Base-by-base conservation (phyloP, 2,888 invertebrate species). In the Glyphotaelius pellucidus region DNA sequence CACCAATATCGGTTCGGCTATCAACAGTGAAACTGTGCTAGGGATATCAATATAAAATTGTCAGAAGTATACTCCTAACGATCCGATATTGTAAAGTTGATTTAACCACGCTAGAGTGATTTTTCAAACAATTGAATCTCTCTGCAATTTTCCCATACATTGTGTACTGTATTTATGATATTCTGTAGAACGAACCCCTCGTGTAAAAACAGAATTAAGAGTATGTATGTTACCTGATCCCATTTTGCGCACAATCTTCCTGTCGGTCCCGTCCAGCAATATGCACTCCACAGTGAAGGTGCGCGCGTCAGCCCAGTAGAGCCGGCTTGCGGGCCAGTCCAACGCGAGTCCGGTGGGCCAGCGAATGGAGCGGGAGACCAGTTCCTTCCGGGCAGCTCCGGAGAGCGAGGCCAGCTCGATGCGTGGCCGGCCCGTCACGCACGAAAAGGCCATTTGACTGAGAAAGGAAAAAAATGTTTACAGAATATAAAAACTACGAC, bases 231-330 rank as follows among this genome's bases (percentile, higher is more conserved):
- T 67, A 67, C 67, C 67, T 67, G 7, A 67, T 67, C 67, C 67
- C 67, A 67, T 25, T 67, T 67, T 67, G 5, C 67, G 67, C 1
- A 97, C 96, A 4, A 97, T 94, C 92, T 96, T 96, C 81, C 98
- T 96, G 94, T 97, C 97, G 90, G 96, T 95, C 92, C 98, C 98
- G 94, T 98, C 97, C 32, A 97, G 95, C 30, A 96, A 95, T 90
- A 97, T 96, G 83, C 97, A 97, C 95, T 98, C 98, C 92, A 98
- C 96, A 32, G 97, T 96, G 94, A 97, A 96, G 93, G 97, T 96
- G 95, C 98, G 98, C n/a, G 97, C 97, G 95, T 99, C 99, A 19
- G 98, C 97, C 98, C 98, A 98, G 96, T 98, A 98, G 5, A 99
- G 95, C 11, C 98, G 96, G n/a, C 96, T 95, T 0, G 97, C 97